phyloP scores from a whole-genome alignment of 2,888 invertebrate genomes.

The Parnassius orleans region DNA sequence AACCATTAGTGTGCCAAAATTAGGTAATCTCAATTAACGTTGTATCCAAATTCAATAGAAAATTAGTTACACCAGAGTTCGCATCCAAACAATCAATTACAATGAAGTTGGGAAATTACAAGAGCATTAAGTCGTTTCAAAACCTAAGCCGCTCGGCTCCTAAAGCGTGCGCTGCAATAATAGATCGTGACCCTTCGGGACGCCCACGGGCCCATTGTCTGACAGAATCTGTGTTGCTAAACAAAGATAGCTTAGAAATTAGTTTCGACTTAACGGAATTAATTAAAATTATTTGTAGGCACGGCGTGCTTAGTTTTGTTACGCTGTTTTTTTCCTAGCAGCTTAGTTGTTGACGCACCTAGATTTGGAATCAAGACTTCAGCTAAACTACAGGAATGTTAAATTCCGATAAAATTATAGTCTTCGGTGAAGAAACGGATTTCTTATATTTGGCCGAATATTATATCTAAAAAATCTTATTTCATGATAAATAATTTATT shows the following conservation, averaged over 20 bases:
- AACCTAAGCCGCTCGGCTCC: slow-evolving; percentile 31
- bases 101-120: slow-evolving; percentile 24
- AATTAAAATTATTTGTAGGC: slow-evolving; percentile 22
- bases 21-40: neutral
- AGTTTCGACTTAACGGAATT: slow-evolving; percentile 27
- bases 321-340: slow-evolving; percentile 9
- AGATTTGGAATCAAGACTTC: slow-evolving; percentile 9
- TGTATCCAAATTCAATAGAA: slow-evolving; percentile 10
- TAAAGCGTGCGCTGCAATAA: slow-evolving; percentile 37
- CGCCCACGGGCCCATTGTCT: slow-evolving; percentile 51
- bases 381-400: neutral
- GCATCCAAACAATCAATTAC: slow-evolving; percentile 13
- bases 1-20: too few relatives aligned
- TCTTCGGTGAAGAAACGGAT: too few relatives aligned
- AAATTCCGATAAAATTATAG: too few relatives aligned
- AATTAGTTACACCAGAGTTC: neutral
- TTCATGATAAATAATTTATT: too few relatives aligned
- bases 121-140: slow-evolving; percentile 37
- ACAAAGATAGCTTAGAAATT: slow-evolving; percentile 24
- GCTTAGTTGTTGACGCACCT: slow-evolving; percentile 6
- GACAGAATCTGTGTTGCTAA: slow-evolving; percentile 27
- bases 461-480: too few relatives aligned
- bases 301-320: slow-evolving; percentile 15
- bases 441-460: too few relatives aligned
- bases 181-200: slow-evolving; percentile 47